phyloP scores from a whole-genome alignment of 2,797 vertebrate genomes.

The Sebastiscus tertius region DNA sequence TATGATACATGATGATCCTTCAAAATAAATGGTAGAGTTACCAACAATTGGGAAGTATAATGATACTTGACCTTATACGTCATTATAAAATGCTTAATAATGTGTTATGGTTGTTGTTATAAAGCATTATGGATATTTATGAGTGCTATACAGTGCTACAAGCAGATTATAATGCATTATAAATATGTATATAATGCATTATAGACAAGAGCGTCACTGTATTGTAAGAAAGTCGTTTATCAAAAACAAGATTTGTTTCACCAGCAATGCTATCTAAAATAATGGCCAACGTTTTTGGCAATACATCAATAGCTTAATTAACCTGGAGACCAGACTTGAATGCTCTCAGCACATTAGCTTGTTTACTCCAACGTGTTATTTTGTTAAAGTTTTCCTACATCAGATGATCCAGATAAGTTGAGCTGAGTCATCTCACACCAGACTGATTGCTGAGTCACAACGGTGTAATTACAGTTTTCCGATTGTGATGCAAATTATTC shows the following conservation, averaged over 20 bases:
- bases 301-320: not conserved
- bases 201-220: no score
- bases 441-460: slow-evolving; percentile 26
- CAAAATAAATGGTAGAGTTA: no score
- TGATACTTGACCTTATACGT: not conserved
- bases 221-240: not conserved
- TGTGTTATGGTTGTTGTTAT: not conserved
- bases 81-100: not conserved
- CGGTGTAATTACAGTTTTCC: slow-evolving; percentile 38
- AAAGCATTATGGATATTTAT: no score
- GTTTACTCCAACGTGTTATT: not conserved
- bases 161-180: not conserved
- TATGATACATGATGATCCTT: no score
- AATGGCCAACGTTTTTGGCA: not conserved
- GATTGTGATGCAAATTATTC: slow-evolving; percentile 28
- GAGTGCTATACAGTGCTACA: no score
- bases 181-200: not conserved
- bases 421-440: not conserved
- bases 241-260: not conserved
- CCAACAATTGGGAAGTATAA: not conserved
- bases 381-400: not conserved
- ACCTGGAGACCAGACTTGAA: not conserved
- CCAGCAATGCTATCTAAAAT: not conserved
- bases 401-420: not conserved
- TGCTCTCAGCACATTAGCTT: not conserved